A percentile compares a stretch with the other conserved stretches of the same genome.
Evolutionary conservation across 2,113 vertebrate species (phyloP).

Genomic region (Cololabis saira): DNA sequence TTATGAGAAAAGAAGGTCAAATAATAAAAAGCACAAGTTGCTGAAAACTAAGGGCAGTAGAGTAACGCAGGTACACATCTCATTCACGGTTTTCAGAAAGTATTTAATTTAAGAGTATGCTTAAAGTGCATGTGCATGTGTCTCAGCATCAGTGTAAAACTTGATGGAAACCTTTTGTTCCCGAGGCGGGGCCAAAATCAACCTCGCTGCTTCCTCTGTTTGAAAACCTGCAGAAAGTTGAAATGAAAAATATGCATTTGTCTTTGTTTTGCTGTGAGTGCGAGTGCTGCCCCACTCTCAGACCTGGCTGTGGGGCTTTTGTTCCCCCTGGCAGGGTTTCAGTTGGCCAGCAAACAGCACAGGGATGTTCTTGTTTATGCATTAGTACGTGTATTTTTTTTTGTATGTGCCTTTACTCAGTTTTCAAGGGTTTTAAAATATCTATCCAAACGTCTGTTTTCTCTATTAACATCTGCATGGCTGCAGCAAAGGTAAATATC

Average conservation of each 20-base stretch:
- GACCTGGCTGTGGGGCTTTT: slow-evolving; percentile 50
- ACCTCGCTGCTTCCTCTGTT: slow-evolving; percentile 57
- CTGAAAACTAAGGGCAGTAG: no score
- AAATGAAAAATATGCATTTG: slow-evolving; percentile 64
- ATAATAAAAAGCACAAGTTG: no score
- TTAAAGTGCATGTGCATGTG: slow-evolving; percentile 37
- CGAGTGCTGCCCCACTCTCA: slow-evolving; percentile 25
- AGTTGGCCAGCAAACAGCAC: slow-evolving; percentile 49
- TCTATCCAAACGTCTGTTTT: slow-evolving; percentile 38
- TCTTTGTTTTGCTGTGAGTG: slow-evolving; percentile 53
- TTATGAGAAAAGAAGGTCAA: no score
- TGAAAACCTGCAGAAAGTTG: slow-evolving; percentile 42
- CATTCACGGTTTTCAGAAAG: no score
- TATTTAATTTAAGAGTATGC: no score
- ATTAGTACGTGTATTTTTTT: slow-evolving; percentile 41
- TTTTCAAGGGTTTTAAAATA: slow-evolving; percentile 43
- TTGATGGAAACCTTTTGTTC: slow-evolving; percentile 66
- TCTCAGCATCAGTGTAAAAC: slow-evolving; percentile 40
- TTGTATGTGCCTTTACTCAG: slow-evolving; percentile 36
- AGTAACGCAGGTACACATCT: no score
- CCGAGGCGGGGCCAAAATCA: slow-evolving; percentile 62
- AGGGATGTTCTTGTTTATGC: slow-evolving; percentile 57
- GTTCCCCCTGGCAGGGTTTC: slow-evolving; percentile 58
- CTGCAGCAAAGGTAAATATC: slow-evolving; percentile 39
- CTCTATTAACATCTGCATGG: slow-evolving; percentile 44